Conservation (phyloP, 2,888 invertebrate genomes). For the Panzeria rudis region DNA sequence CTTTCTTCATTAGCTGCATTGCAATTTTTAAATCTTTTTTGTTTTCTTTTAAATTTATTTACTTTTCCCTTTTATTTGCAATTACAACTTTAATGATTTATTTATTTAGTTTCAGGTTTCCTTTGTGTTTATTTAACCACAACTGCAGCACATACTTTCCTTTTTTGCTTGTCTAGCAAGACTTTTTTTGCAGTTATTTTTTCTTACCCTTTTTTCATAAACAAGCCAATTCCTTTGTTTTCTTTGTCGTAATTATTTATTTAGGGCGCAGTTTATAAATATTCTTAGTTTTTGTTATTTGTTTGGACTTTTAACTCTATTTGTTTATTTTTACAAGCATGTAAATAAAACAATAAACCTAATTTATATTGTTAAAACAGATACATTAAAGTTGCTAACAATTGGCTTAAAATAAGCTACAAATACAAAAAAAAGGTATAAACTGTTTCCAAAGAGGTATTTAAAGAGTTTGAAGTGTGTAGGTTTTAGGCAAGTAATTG, state of each 20-base stretch:
- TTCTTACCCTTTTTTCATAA: neutral
- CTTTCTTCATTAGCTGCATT: neutral
- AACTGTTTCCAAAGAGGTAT: neutral
- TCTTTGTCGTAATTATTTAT: conserved; percentile 16
- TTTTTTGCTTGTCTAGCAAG: neutral
- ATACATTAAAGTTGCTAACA: conserved; percentile 30
- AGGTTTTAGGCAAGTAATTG: neutral
- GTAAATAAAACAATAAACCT: conserved; percentile 44
- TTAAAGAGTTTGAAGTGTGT: neutral
- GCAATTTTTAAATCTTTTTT: neutral
- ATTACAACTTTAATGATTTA: conserved; percentile 41
- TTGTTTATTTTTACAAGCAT: conserved; percentile 27
- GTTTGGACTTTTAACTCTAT: conserved; percentile 23
- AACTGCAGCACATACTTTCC: conserved; percentile 16
- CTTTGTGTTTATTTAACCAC: conserved; percentile 32
- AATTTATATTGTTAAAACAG: conserved; percentile 20
- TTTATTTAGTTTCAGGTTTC: conserved; percentile 41
- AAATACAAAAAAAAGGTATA: neutral
- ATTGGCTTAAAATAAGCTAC: conserved; percentile 9
- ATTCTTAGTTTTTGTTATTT: conserved; percentile 1
- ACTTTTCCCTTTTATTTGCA: neutral
- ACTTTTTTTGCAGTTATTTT: neutral
- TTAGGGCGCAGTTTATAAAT: conserved; percentile 55
- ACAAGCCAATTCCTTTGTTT: conserved; percentile 2
- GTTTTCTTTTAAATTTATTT: neutral